Conservation (phyloP, 2,888 invertebrate genomes). For the Lysandra bellargus region DNA sequence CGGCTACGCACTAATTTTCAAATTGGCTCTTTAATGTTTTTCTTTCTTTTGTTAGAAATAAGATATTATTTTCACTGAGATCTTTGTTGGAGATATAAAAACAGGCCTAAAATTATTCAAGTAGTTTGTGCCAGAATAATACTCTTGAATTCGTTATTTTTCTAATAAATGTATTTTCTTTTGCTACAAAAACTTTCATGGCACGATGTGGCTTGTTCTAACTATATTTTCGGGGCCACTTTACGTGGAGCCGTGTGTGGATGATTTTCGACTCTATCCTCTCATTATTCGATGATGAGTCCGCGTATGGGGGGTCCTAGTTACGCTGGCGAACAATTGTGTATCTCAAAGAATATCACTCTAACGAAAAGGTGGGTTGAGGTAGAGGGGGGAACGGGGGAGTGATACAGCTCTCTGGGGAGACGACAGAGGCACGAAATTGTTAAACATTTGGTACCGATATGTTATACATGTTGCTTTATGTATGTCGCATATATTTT, state of each 20-base stretch:
- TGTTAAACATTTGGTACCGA: conserved; percentile 76
- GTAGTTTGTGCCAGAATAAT: conserved; percentile 23
- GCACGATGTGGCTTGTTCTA: conserved; percentile 28
- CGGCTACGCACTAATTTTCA: neutral
- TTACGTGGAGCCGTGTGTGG: neutral
- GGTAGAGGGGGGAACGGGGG: conserved; percentile 48
- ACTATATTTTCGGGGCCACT: conserved; percentile 14
- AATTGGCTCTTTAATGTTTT: neutral
- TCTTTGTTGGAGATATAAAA: neutral
- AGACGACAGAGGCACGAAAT: conserved; percentile 75
- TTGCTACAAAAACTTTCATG: conserved; percentile 30
- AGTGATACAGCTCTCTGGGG: conserved; percentile 73
- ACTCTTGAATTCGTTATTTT: conserved; percentile 29
- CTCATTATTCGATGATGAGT: neutral
- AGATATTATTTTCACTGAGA: neutral
- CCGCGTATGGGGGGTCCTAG: conserved; percentile 31
- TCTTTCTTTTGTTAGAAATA: neutral
- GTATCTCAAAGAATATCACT: conserved; percentile 71
- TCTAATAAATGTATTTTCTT: conserved; percentile 30
- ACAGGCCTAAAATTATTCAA: neutral
- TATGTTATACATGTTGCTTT: conserved; percentile 55
- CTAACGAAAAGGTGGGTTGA: conserved; percentile 64
- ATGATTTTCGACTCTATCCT: conserved; percentile 14
- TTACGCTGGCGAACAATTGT: conserved; percentile 39
- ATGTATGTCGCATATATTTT: conserved; percentile 43